Percentiles rank a stretch among this genome's conserved stretches.
These are phyloP conservation scores for Caenorhabditis japonica DNA, from an alignment of 2,888 invertebrate species.

Conservation along the genomic window DNA sequence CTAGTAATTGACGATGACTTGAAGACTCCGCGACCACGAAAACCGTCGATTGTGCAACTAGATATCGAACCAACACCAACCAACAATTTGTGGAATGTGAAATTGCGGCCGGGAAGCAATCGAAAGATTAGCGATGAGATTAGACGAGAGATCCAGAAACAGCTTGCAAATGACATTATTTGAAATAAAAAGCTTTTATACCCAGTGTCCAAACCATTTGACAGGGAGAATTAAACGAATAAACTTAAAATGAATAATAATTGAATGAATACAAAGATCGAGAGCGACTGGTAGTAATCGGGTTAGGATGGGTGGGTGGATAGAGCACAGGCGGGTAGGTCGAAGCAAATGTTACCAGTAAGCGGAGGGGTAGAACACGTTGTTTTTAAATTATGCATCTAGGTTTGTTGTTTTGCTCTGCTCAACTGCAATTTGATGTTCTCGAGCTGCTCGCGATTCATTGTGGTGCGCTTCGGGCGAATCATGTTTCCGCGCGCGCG, in stretches of 20 bases:
- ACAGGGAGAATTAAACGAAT: too few relatives aligned
- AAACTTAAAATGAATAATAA: too few relatives aligned
- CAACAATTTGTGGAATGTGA: slow-evolving; percentile 44
- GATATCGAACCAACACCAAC: slow-evolving; percentile 27
- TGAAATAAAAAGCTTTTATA: too few relatives aligned
- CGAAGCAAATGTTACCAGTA: slow-evolving; percentile 4
- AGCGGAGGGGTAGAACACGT: slow-evolving; percentile 1
- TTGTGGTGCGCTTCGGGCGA: slow-evolving; percentile 23
- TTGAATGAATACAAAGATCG: neutral
- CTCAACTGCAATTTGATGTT: slow-evolving; percentile 20
- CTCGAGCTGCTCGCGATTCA: slow-evolving; percentile 33
- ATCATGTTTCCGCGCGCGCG: slow-evolving; percentile 38
- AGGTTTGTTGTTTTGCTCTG: slow-evolving; percentile 15
- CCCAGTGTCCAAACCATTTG: too few relatives aligned
- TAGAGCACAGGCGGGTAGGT: too few relatives aligned
- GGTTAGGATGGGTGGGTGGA: neutral
- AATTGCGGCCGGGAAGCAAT: slow-evolving; percentile 42
- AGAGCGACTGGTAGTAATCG: neutral
- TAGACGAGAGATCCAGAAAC: slow-evolving; percentile 34
- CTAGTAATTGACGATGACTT: slow-evolving; percentile 12
- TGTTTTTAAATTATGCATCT: slow-evolving; percentile 1
- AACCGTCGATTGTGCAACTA: slow-evolving; percentile 1
- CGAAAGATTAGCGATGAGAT: slow-evolving; percentile 39
- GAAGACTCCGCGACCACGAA: slow-evolving; percentile 16
- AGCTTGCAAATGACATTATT: slow-evolving; percentile 16